Conservation (phyloP, 2,113 vertebrate species). For the Mungos mungo region DNA sequence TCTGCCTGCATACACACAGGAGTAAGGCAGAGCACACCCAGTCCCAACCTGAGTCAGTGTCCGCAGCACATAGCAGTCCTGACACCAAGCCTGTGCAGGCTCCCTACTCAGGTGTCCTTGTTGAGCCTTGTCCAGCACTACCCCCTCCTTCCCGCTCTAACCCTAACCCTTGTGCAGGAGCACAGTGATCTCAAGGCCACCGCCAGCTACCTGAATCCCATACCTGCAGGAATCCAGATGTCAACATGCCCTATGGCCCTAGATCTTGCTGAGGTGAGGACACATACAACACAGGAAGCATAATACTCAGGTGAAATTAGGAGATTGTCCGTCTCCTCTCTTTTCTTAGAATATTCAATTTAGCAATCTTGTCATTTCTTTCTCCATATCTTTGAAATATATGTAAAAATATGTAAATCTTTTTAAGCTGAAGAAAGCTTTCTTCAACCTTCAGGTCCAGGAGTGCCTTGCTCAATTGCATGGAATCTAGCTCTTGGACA, state of each 20-base stretch:
- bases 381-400: not conserved
- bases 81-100: not conserved
- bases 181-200: not conserved
- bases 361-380: not conserved
- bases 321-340: not conserved
- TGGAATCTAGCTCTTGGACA: not conserved
- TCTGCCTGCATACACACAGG: not conserved
- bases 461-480: not conserved
- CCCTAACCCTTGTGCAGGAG: not conserved
- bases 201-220: not conserved
- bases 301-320: too few species aligned
- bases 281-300: not conserved
- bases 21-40: not conserved
- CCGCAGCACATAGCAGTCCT: not conserved
- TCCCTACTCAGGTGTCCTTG: not conserved
- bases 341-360: not conserved
- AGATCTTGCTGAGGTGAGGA: not conserved
- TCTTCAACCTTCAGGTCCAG: not conserved
- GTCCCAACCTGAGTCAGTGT: not conserved
- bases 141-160: not conserved
- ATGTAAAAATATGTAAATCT: not conserved
- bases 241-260: not conserved
- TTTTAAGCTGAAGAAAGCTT: not conserved
- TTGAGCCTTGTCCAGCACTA: not conserved
- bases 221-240: not conserved